Base-by-base conservation (phyloP, 2,113 vertebrate species). In the Aldabrachelys gigantea region DNA sequence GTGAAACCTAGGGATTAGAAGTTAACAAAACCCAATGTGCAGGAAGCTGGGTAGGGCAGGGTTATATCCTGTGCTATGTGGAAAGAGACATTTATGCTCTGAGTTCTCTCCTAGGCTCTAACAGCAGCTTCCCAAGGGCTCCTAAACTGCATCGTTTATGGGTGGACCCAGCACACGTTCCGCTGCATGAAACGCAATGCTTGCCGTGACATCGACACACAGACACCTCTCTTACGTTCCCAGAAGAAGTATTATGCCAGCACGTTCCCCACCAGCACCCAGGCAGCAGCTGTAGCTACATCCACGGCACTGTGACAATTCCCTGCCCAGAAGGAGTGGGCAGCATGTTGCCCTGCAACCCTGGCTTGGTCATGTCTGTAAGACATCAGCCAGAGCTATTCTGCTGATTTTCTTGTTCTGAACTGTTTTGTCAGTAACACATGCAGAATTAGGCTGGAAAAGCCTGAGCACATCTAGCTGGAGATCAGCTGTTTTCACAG, bases 51-150 rank as follows among this genome's bases (percentile, higher is more conserved):
- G n/a, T 10, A 38, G 52, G 25, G 57, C n/a, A 65, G 17, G 29
- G 2, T 13, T 22, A 35, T 16, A 19, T 75, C 85, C 35, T 91
- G 59, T 5, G 93, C 84, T 57, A 93, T 10, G 62, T 93, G 76
- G 81, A 50, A 24, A 7, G 22, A 79, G 12, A 59, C 62, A 84
- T 87, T 44, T 88, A 35, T 9, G 24, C 59, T 94, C 25, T 92
- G 44, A 54, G 72, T 11, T 97, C 88, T 95, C 93, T 93, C 91
- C 44, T 95, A 99, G 99, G 98, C 99, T 35, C 96, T 99, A 86
- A 99, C 98, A 47, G 98, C 99, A 3, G 98, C 98, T 82, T 99
- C 99, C 47, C 99, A 99, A 95, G 99, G 99, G 7, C 98, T 99
- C 75, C 97, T 99, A 90, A 99, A 99, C 98, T 99, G 98, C 89